Evolutionary conservation across 2,888 invertebrate genomes (phyloP).

Genomic region (Heliconius sara): DNA sequence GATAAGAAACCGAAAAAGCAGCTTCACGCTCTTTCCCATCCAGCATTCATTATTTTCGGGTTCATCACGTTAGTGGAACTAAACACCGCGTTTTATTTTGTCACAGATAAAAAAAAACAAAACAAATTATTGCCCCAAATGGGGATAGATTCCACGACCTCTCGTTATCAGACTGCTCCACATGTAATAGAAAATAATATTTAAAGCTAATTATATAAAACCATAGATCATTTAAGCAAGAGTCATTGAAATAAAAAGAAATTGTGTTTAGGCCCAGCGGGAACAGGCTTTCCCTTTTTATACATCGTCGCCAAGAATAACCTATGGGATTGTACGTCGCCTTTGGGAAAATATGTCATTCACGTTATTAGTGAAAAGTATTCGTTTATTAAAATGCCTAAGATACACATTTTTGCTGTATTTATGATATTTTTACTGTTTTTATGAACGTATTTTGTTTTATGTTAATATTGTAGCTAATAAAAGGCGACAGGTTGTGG

Average conservation of each 20-base stretch:
- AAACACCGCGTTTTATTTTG: too few species aligned
- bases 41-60: too few species aligned
- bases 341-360: conserved; percentile 17
- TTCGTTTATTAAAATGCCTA: conserved; percentile 22
- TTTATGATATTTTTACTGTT: not conserved
- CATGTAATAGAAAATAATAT: not conserved
- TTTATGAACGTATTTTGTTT: not conserved
- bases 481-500: too few species aligned
- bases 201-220: not conserved
- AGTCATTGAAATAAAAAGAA: conserved; percentile 1
- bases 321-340: conserved; percentile 29
- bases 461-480: too few species aligned
- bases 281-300: conserved; percentile 33
- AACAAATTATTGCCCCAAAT: too few species aligned
- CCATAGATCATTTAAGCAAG: not conserved
- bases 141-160: too few species aligned
- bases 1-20: too few species aligned
- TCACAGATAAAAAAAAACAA: too few species aligned
- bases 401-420: not conserved
- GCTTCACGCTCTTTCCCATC: too few species aligned
- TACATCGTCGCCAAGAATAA: conserved; percentile 25
- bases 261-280: conserved; percentile 24
- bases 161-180: not conserved
- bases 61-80: too few species aligned
- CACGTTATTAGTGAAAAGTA: conserved; percentile 27